Evolutionary conservation across 2,888 invertebrate species (phyloP), one percentile per base, ranked within the genome.

Genomic region (Drosophila demipolita): DNA sequence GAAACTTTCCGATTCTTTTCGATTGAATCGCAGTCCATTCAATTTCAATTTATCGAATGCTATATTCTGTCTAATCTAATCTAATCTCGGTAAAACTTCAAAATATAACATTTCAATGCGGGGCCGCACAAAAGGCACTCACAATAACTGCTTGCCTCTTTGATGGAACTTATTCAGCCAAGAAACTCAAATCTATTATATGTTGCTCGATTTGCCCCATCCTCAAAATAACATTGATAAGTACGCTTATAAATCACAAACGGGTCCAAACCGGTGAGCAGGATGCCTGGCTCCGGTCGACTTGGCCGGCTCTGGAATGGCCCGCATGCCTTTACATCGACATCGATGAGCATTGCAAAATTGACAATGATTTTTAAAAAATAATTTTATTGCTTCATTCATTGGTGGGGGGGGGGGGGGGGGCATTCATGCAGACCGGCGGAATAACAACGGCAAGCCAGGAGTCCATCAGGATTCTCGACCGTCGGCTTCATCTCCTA

Each of bases 371-470:
- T 87, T 83, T 88, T 84, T 80, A 64, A 76, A 77, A 86, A 89
- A 88, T 88, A 89, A 89, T 88, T 88, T 88, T 84, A 88, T 88
- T 87, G 84, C 84, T 82, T 80, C 85, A 80, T 87, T 78, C 89
- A 77, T 64, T 71, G 71, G 1, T n/a, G n/a, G n/a, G n/a, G n/a
- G n/a, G 23, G 23, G 1, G 23, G 23, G 23, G 23, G 23, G 1
- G 63, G 72, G 70, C 76, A 83, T 59, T 72, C 87, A 85, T 81
- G 78, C 82, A 82, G 74, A 80, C 73, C 67, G 72, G 38, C 65
- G 29, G 52, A 57, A 54, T 23, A 64, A 65, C 48, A 71, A 66
- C 23, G 35, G 53, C 62, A 53, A 33, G 4, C 40, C 12, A 55
- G 68, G 49, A 78, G 73, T 75, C 85, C 83, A 80, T 85, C 83